A percentile compares a stretch with the other conserved stretches of the same genome.
phyloP scores from a whole-genome alignment of 2,888 invertebrate species.

The Leptinotarsa tumamoca region DNA sequence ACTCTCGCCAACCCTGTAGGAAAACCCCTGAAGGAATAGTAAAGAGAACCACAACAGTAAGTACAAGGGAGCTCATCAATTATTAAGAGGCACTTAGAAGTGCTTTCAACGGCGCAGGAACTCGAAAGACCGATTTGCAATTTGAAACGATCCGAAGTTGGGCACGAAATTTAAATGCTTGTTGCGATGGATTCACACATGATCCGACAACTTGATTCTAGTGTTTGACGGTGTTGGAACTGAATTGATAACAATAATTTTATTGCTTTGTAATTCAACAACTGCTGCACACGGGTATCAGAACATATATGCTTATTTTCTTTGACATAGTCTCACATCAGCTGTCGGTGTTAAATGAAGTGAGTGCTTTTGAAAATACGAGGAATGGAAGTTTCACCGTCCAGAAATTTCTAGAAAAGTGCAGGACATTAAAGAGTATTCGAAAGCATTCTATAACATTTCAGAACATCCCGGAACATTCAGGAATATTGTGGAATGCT shows the following conservation, averaged over 20 bases:
- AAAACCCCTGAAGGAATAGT: constrained; percentile 20
- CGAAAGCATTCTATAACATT: no score
- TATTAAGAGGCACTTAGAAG: constrained; percentile 48
- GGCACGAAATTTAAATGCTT: background rate
- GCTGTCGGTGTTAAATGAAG: no score
- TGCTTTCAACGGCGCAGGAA: constrained; percentile 23
- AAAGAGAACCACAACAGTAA: constrained; percentile 35
- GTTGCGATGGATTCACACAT: background rate
- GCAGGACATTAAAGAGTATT: no score
- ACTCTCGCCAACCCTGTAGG: background rate
- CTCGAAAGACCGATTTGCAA: constrained; percentile 4
- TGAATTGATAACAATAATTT: background rate
- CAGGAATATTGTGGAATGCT: no score
- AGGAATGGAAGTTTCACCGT: no score
- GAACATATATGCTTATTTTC: no score
- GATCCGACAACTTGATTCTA: background rate
- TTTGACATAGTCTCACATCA: no score
- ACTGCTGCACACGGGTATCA: no score
- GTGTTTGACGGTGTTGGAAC: background rate
- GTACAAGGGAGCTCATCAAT: constrained; percentile 43
- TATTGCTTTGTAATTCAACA: no score
- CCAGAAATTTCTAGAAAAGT: no score
- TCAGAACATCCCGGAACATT: no score
- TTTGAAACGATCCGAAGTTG: constrained; percentile 1
- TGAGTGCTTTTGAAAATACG: no score